These are phyloP conservation scores for Ellobium chinense DNA, from an alignment of 2,888 invertebrate genomes.

Conservation along the genomic window DNA sequence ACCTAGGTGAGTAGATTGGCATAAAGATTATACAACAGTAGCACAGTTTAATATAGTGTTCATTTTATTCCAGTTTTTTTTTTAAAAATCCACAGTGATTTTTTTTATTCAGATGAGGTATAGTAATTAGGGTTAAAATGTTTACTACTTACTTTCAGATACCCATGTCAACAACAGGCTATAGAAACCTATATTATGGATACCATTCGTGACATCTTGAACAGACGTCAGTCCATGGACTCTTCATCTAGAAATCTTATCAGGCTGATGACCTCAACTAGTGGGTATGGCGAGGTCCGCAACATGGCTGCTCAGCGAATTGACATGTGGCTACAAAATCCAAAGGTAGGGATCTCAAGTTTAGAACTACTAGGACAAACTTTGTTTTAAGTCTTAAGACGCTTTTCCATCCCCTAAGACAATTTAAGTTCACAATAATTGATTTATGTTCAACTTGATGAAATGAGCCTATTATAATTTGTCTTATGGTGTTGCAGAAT, in stretches of 20 bases:
- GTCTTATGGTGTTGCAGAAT: too few species aligned
- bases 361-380: too few species aligned
- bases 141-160: conserved; percentile 81
- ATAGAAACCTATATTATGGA: conserved; percentile 91
- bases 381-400: too few species aligned
- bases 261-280: conserved; percentile 89
- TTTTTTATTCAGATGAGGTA: too few species aligned
- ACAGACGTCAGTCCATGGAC: conserved; percentile 89
- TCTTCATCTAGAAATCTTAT: conserved; percentile 91
- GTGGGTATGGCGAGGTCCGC: conserved; percentile 92
- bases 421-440: too few species aligned
- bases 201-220: conserved; percentile 91
- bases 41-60: too few species aligned
- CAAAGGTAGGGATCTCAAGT: conserved; percentile 84
- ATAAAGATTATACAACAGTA: too few species aligned
- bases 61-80: too few species aligned
- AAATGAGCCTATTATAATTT: too few species aligned
- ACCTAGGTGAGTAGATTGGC: conserved; percentile 28
- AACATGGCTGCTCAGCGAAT: conserved; percentile 88
- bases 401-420: too few species aligned
- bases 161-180: conserved; percentile 83
- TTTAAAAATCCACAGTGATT: too few species aligned
- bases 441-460: too few species aligned
- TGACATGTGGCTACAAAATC: conserved; percentile 97
- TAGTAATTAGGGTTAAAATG: not conserved